Evolutionary conservation across 2,888 invertebrate genomes (phyloP).

Genomic region (Tachina grossa): DNA sequence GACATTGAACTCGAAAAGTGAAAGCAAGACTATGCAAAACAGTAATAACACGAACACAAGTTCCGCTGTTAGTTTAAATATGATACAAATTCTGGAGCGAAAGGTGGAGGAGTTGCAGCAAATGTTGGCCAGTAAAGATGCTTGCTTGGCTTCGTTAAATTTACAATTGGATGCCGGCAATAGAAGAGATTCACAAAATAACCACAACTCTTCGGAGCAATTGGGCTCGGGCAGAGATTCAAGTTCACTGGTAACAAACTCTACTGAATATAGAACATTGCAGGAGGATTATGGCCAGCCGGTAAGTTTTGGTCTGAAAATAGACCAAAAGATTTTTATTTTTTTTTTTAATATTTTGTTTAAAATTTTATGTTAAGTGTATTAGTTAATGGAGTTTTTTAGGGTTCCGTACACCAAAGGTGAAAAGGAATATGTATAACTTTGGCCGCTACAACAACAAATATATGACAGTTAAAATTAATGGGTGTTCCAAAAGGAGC

Average conservation of each 20-base stretch:
- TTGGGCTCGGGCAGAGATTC: constrained; percentile 81
- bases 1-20: constrained; percentile 49
- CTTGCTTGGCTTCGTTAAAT: constrained; percentile 79
- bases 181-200: constrained; percentile 74
- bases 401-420: too few relatives aligned
- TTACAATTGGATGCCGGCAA: constrained; percentile 78
- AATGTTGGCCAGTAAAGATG: constrained; percentile 80
- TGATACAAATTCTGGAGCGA: constrained; percentile 80
- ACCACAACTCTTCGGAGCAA: constrained; percentile 72
- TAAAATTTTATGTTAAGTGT: too few relatives aligned
- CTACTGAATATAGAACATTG: constrained; percentile 89
- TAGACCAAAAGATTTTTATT: too few relatives aligned
- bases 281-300: constrained; percentile 88
- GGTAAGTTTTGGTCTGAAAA: constrained; percentile 82
- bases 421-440: too few relatives aligned
- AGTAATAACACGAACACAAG: constrained; percentile 53
- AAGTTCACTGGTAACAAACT: constrained; percentile 81
- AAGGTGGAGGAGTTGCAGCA: constrained; percentile 80
- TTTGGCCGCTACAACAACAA: too few relatives aligned
- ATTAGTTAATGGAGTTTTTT: too few relatives aligned
- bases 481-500: too few relatives aligned
- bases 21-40: constrained; percentile 73
- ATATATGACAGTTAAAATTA: too few relatives aligned
- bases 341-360: too few relatives aligned
- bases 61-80: constrained; percentile 78